phyloP scores from a whole-genome alignment of 2,888 invertebrate genomes.

The Drosophila fungiperda region DNA sequence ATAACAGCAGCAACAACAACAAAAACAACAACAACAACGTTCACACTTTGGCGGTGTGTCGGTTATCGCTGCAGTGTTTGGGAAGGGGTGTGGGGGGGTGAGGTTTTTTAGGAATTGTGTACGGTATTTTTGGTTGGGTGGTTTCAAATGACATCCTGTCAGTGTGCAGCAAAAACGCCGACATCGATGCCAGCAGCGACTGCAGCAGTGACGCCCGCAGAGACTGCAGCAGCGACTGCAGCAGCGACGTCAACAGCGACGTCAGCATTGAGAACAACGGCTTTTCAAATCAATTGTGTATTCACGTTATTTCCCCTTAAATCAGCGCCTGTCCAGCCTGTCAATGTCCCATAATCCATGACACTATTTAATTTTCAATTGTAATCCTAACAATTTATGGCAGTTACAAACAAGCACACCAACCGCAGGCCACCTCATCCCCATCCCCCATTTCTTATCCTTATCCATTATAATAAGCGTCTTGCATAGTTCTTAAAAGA shows the following conservation, averaged over 20 bases:
- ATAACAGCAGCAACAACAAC: conserved; percentile 25
- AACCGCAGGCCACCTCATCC: neutral
- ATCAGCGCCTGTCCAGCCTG: conserved; percentile 65
- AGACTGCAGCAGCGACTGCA: conserved; percentile 21
- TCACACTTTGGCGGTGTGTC: conserved; percentile 71
- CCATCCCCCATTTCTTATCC: neutral
- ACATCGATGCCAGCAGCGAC: conserved; percentile 5
- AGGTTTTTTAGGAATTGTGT: neutral
- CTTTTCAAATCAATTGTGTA: conserved; percentile 77
- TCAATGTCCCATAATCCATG: conserved; percentile 70
- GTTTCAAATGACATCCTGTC: conserved; percentile 65
- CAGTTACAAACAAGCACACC: conserved; percentile 14
- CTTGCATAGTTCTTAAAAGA: conserved; percentile 56
- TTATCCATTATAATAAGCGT: conserved; percentile 23
- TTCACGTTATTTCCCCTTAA: conserved; percentile 74
- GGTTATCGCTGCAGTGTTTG: conserved; percentile 61
- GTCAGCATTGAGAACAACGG: conserved; percentile 56
- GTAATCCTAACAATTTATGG: conserved; percentile 68
- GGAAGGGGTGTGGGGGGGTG: conserved; percentile 9
- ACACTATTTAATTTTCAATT: conserved; percentile 78
- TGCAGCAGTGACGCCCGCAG: conserved; percentile 1
- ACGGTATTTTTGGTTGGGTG: conserved; percentile 26
- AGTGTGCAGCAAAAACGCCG: conserved; percentile 34
- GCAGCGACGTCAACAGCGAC: conserved; percentile 29
- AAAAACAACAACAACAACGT: conserved; percentile 36